phyloP scores from a whole-genome alignment of 2,888 invertebrate genomes.

The Altica lythri region DNA sequence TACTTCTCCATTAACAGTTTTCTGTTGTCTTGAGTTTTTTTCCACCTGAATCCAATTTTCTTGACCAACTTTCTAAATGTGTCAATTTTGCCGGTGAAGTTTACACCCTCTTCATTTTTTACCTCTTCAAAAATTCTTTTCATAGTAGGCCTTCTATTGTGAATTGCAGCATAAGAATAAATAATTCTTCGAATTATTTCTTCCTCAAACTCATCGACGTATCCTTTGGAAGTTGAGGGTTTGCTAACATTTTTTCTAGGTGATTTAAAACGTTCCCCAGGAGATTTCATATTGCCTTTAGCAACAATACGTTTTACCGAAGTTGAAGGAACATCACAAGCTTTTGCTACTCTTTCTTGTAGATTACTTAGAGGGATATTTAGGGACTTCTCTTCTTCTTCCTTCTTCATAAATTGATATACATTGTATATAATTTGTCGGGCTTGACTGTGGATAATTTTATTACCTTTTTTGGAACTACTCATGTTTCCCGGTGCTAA shows the following conservation, averaged over 20 bases:
- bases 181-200: background rate
- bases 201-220: background rate
- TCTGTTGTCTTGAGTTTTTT: constrained; percentile 12
- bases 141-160: constrained; percentile 7
- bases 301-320: too few relatives aligned
- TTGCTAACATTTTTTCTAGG: background rate
- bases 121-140: constrained; percentile 8
- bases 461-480: too few relatives aligned
- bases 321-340: too few relatives aligned
- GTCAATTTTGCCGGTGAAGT: constrained; percentile 5
- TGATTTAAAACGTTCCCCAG: too few relatives aligned
- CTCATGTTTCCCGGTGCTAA: too few relatives aligned
- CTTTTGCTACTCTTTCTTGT: too few relatives aligned
- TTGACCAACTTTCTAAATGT: constrained; percentile 5
- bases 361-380: too few relatives aligned
- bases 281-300: too few relatives aligned
- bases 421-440: too few relatives aligned
- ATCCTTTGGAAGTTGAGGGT: background rate
- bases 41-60: constrained; percentile 14
- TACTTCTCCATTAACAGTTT: constrained; percentile 7
- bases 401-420: too few relatives aligned
- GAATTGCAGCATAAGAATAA: background rate
- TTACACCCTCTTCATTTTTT: constrained; percentile 9
- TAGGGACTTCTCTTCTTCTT: too few relatives aligned
- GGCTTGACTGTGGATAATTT: too few relatives aligned